Conservation (phyloP, 1,140 invertebrate genomes). For the Calephelis virginiensis region DNA sequence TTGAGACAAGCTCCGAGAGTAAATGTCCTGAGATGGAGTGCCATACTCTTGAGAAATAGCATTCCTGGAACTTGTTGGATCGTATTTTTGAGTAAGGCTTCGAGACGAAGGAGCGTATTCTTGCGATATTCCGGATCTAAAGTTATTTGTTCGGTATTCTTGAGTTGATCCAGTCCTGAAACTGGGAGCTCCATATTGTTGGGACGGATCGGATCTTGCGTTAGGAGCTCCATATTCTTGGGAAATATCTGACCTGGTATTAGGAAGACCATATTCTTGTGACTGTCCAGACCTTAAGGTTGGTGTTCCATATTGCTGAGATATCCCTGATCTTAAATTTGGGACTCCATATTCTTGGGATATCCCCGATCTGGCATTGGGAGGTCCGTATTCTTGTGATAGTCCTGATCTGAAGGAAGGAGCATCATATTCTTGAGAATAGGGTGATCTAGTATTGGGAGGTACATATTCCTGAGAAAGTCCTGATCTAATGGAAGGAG, state of each 20-base stretch:
- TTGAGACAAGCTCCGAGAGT: constrained; percentile 24
- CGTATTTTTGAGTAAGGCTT: constrained; percentile 38
- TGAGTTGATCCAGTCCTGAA: constrained; percentile 34
- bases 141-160: constrained; percentile 31
- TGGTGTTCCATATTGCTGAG: constrained; percentile 14
- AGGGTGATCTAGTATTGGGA: constrained; percentile 28
- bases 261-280: constrained; percentile 17
- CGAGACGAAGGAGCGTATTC: constrained; percentile 34
- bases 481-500: constrained; percentile 29
- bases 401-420: constrained; percentile 16
- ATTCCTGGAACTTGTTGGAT: constrained; percentile 32
- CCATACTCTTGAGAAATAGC: constrained; percentile 37
- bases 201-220: constrained; percentile 28
- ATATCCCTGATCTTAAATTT: constrained; percentile 22
- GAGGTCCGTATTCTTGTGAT: constrained; percentile 37
- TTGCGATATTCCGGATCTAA: constrained; percentile 26
- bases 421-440: constrained; percentile 18
- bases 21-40: constrained; percentile 25
- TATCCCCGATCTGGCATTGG: constrained; percentile 28
- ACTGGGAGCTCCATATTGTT: constrained; percentile 33
- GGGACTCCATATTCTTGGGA: constrained; percentile 40
- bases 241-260: neutral
- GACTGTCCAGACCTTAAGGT: neutral
- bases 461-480: constrained; percentile 37
- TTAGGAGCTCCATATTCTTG: constrained; percentile 26